A percentile compares a stretch with the other conserved stretches of the same genome.
phyloP scores from a whole-genome alignment of 64 coral and sea anemone genomes.

The Catalaphyllia jardinei region DNA sequence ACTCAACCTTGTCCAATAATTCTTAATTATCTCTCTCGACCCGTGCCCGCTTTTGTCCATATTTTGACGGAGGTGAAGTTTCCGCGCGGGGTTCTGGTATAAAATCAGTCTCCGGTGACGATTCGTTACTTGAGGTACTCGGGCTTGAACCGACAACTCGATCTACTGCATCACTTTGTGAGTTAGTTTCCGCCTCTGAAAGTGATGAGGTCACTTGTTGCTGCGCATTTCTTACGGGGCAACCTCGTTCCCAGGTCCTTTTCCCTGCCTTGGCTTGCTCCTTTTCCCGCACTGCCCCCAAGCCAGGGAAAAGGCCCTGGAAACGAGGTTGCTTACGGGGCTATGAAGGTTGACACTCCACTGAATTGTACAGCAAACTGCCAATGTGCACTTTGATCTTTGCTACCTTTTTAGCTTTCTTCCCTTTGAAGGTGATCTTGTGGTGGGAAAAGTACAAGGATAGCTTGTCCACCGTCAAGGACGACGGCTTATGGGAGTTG shows the following conservation, averaged over 20 bases:
- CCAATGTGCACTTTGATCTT: background rate
- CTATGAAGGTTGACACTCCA: background rate
- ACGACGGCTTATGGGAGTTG: too few relatives aligned
- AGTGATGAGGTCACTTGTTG: conserved; percentile 38
- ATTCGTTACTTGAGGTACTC: background rate
- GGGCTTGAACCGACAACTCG: background rate
- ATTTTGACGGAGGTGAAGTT: too few relatives aligned
- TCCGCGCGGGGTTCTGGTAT: too few relatives aligned
- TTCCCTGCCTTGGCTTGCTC: too few relatives aligned
- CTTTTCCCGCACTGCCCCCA: too few relatives aligned
- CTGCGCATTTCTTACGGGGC: conserved; percentile 25
- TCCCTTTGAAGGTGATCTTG: conserved; percentile 43
- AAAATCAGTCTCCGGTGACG: too few relatives aligned
- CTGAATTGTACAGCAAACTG: conserved; percentile 1
- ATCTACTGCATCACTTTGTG: conserved; percentile 10
- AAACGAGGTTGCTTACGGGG: conserved; percentile 26
- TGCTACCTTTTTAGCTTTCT: conserved; percentile 35
- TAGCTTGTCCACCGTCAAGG: background rate
- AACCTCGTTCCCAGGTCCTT: too few relatives aligned
- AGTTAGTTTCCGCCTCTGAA: conserved; percentile 5
- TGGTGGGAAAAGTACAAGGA: conserved; percentile 43
- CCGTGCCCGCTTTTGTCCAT: too few relatives aligned
- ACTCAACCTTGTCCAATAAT: too few relatives aligned
- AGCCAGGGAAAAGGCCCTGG: too few relatives aligned
- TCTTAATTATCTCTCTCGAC: too few relatives aligned